Conservation (phyloP, 2,113 vertebrate species). For the Glareola pratincola region DNA sequence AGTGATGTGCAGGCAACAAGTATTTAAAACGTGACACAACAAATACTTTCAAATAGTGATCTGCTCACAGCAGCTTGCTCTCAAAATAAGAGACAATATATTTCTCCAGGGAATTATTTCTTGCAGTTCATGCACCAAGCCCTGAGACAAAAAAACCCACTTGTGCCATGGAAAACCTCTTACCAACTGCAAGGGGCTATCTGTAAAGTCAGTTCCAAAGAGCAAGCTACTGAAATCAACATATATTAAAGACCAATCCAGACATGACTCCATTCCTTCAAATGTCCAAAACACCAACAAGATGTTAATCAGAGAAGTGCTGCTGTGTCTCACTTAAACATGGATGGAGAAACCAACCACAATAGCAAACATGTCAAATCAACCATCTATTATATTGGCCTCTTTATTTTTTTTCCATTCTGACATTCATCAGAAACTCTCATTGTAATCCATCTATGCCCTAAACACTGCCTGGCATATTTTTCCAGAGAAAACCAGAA, state of each 20-base stretch:
- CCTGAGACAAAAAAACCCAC: neutral
- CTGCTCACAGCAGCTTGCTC: neutral
- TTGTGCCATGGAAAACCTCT: neutral
- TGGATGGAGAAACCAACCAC: neutral
- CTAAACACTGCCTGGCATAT: neutral
- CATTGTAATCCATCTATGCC: neutral
- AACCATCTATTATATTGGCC: neutral
- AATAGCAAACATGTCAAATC: neutral
- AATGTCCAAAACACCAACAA: neutral
- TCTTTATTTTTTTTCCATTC: neutral
- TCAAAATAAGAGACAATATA: neutral
- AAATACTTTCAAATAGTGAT: neutral
- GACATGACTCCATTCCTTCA: neutral
- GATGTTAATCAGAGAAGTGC: neutral
- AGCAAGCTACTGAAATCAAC: neutral
- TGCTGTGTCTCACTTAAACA: neutral
- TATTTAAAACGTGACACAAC: neutral
- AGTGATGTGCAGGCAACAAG: neutral
- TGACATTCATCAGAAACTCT: neutral
- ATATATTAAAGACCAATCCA: neutral
- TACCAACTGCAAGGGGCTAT: neutral
- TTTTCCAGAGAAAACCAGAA: neutral
- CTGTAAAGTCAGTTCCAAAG: neutral
- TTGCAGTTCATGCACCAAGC: neutral
- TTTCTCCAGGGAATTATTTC: neutral